Evolutionary conservation across 2,888 invertebrate genomes (phyloP).

Genomic region (Caenorhabditis angaria): DNA sequence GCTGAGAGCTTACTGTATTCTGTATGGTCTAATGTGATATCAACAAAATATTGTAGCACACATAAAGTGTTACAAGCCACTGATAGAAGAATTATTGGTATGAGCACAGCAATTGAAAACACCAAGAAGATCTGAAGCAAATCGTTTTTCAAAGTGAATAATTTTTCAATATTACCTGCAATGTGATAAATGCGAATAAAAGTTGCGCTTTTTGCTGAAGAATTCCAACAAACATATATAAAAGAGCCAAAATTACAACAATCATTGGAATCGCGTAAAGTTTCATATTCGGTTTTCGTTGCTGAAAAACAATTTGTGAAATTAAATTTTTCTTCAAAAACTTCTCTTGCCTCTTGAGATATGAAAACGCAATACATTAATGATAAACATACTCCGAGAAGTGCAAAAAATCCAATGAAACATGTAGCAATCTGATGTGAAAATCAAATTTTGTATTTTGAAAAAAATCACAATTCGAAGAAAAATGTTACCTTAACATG

Average conservation of each 20-base stretch:
- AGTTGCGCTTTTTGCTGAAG: slow-evolving; percentile 53
- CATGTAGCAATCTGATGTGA: slow-evolving; percentile 48
- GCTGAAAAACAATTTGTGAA: slow-evolving; percentile 22
- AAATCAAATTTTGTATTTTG: background rate
- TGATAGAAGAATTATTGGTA: slow-evolving; percentile 51
- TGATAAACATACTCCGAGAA: slow-evolving; percentile 45
- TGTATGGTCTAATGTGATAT: slow-evolving; percentile 23
- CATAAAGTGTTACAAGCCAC: slow-evolving; percentile 49
- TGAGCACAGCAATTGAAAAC: slow-evolving; percentile 50
- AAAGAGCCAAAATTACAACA: slow-evolving; percentile 51
- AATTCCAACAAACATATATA: slow-evolving; percentile 60
- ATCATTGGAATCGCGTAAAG: slow-evolving; percentile 52
- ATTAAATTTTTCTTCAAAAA: background rate
- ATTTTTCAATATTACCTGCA: slow-evolving; percentile 45
- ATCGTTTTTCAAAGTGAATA: background rate
- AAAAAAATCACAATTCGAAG: no score
- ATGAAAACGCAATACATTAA: slow-evolving; percentile 52
- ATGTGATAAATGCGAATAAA: slow-evolving; percentile 53
- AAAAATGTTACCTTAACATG: slow-evolving; percentile 47
- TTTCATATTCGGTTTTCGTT: slow-evolving; percentile 46
- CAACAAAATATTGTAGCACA: slow-evolving; percentile 45
- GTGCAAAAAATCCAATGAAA: slow-evolving; percentile 52
- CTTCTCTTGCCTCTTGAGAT: slow-evolving; percentile 42
- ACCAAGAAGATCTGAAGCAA: slow-evolving; percentile 51
- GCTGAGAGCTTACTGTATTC: slow-evolving; percentile 30